A percentile compares a stretch with the other conserved stretches of the same genome.
Evolutionary conservation across 2,888 invertebrate genomes (phyloP).

Genomic region (Tetropium fuscum): DNA sequence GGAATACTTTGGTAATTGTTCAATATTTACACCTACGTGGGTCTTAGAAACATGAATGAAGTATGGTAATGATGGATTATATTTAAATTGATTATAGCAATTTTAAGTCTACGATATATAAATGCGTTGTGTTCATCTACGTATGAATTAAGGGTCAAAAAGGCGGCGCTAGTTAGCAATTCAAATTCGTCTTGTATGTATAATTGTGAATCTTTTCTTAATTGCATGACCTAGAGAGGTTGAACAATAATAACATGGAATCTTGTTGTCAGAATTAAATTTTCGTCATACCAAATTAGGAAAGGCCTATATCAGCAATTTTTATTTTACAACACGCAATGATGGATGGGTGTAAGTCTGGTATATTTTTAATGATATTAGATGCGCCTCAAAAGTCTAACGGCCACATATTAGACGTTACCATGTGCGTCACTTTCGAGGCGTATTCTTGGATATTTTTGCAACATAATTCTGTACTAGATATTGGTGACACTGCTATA

Average conservation of each 20-base stretch:
- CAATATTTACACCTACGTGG: slow-evolving; percentile 31
- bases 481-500: too few relatives aligned
- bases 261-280: neutral
- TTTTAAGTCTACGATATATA: slow-evolving; percentile 2
- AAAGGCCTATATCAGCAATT: too few relatives aligned
- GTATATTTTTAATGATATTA: too few relatives aligned
- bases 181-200: slow-evolving; percentile 5
- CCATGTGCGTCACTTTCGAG: too few relatives aligned
- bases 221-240: slow-evolving; percentile 1
- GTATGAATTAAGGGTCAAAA: slow-evolving; percentile 13
- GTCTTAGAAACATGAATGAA: slow-evolving; percentile 30
- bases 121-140: slow-evolving; percentile 17
- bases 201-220: slow-evolving; percentile 11
- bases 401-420: too few relatives aligned
- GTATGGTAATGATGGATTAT: slow-evolving; percentile 37
- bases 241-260: neutral
- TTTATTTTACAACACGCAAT: too few relatives aligned
- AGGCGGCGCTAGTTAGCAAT: slow-evolving; percentile 18
- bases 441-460: too few relatives aligned
- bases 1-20: slow-evolving; percentile 35
- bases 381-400: too few relatives aligned
- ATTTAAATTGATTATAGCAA: slow-evolving; percentile 30
- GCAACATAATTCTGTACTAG: too few relatives aligned
- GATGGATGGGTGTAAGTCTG: too few relatives aligned
- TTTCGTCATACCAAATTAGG: too few relatives aligned